Evolutionary conservation across 2,888 invertebrate species (phyloP).

Genomic region (Alitta virens): DNA sequence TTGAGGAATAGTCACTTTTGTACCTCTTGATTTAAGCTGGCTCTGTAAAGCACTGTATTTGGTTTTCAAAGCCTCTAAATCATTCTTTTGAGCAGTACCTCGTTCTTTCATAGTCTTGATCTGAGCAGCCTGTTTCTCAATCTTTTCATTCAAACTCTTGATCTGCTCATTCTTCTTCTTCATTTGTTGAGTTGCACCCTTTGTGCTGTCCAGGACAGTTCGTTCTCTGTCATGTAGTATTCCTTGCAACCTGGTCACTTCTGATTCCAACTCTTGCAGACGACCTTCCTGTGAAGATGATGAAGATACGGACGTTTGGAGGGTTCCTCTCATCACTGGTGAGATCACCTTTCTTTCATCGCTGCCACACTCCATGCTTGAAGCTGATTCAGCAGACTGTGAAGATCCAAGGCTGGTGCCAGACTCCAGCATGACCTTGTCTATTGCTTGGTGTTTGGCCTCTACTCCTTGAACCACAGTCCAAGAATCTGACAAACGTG

Average conservation of each 20-base stretch:
- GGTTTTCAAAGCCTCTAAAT: not conserved
- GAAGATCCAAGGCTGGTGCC: no score
- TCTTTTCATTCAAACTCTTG: not conserved
- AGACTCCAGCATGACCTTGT: no score
- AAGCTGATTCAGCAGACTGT: no score
- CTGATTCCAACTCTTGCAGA: not conserved
- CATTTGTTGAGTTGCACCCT: not conserved
- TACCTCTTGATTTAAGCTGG: not conserved
- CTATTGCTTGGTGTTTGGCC: no score
- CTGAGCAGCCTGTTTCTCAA: not conserved
- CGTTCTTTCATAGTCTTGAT: not conserved
- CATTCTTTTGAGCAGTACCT: not conserved
- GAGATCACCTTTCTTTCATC: no score
- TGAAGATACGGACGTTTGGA: no score
- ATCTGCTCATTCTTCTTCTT: conserved; percentile 7
- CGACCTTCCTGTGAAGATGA: not conserved
- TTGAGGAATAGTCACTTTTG: not conserved
- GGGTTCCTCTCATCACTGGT: no score
- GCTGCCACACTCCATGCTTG: no score
- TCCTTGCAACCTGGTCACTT: not conserved
- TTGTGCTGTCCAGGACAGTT: not conserved
- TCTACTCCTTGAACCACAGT: no score
- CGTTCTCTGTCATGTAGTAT: not conserved
- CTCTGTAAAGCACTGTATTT: not conserved
- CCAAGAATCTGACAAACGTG: no score